Conservation (phyloP, 1,140 invertebrate species). For the Sesamia nonagrioides region DNA sequence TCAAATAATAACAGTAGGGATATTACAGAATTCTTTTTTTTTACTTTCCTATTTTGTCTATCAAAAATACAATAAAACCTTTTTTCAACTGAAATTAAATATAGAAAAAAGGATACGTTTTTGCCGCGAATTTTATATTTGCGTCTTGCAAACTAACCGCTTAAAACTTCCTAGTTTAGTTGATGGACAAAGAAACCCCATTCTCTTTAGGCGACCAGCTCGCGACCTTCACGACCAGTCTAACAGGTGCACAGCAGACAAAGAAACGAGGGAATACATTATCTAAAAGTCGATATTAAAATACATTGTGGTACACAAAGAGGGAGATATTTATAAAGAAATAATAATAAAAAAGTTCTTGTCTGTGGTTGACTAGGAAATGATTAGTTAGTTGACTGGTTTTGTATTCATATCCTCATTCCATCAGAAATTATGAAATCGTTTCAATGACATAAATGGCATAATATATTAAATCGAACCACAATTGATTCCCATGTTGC, state of each 20-base stretch:
- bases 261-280: constrained; percentile 16
- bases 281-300: not conserved
- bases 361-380: constrained; percentile 20
- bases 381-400: not conserved
- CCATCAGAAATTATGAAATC: not conserved
- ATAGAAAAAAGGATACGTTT: too few relatives aligned
- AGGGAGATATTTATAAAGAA: not conserved
- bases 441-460: too few relatives aligned
- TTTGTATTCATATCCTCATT: constrained; percentile 10
- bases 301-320: constrained; percentile 22
- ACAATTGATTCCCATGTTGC: too few relatives aligned
- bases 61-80: too few relatives aligned
- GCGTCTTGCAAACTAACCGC: not conserved
- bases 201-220: not conserved
- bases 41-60: too few relatives aligned
- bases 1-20: not conserved
- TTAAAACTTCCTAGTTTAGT: constrained; percentile 3
- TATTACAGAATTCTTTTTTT: too few relatives aligned
- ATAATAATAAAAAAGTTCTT: not conserved
- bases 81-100: too few relatives aligned
- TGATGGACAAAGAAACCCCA: not conserved
- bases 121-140: too few relatives aligned
- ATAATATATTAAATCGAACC: too few relatives aligned
- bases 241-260: constrained; percentile 11
- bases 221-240: constrained; percentile 8